Evolutionary conservation across 2,888 invertebrate genomes (phyloP).

Genomic region (Dicycla oo): DNA sequence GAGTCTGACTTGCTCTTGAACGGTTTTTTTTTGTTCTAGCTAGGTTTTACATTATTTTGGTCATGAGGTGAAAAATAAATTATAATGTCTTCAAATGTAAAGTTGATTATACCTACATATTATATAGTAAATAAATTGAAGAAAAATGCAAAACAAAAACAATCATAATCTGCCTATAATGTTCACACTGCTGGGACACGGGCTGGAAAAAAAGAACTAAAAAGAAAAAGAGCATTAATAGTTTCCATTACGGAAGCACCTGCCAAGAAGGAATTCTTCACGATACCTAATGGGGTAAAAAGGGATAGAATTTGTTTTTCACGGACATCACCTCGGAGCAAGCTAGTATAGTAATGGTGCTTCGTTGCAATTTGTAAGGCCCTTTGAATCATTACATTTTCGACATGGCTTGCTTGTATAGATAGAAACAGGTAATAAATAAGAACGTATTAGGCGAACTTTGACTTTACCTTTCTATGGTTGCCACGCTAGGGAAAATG

Average conservation of each 20-base stretch:
- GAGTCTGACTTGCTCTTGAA: too few relatives aligned
- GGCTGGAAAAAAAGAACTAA: too few relatives aligned
- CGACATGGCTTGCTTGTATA: constrained; percentile 54
- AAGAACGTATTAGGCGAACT: constrained; percentile 60
- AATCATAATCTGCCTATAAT: too few relatives aligned
- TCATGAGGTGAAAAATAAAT: too few relatives aligned
- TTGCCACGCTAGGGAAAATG: constrained; percentile 18
- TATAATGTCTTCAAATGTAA: neutral
- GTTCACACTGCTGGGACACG: too few relatives aligned
- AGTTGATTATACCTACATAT: neutral
- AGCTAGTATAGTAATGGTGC: constrained; percentile 52
- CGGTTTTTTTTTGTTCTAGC: too few relatives aligned
- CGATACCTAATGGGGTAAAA: constrained; percentile 30
- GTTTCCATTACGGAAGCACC: constrained; percentile 28
- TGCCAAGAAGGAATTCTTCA: constrained; percentile 12
- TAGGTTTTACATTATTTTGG: too few relatives aligned
- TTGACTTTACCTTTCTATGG: constrained; percentile 48
- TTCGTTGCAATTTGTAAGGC: constrained; percentile 60
- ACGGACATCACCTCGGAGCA: constrained; percentile 24
- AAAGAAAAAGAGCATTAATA: constrained; percentile 18
- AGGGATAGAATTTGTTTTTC: constrained; percentile 40
- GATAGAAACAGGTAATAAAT: constrained; percentile 63
- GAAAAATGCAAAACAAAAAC: neutral
- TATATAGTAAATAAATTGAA: neutral
- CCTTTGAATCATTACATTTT: constrained; percentile 61